Evolutionary conservation across 2,888 invertebrate species (phyloP).

Genomic region (Morinoia aosen): DNA sequence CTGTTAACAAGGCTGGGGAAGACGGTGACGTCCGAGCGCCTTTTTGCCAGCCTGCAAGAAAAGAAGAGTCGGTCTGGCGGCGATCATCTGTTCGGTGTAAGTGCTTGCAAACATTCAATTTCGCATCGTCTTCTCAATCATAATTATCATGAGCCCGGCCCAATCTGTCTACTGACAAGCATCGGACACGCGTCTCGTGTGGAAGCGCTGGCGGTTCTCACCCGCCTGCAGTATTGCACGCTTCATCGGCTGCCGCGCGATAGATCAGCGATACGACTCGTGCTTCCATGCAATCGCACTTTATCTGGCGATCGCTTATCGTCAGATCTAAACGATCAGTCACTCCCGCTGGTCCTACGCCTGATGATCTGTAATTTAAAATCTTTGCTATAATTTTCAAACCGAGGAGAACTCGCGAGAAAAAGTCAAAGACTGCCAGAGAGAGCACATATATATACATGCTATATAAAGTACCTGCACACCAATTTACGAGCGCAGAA

Average conservation of each 20-base stretch:
- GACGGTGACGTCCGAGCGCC: background rate
- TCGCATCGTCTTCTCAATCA: slow-evolving; percentile 3
- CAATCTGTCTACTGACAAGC: slow-evolving; percentile 3
- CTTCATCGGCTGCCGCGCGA: background rate
- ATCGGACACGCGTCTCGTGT: background rate
- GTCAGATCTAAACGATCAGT: background rate
- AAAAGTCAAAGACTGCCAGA: background rate
- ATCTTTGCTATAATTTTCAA: slow-evolving; percentile 7
- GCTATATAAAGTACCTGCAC: background rate
- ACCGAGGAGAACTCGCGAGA: background rate
- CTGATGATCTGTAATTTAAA: background rate
- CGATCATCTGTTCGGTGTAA: background rate
- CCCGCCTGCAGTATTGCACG: background rate
- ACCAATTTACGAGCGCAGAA: background rate
- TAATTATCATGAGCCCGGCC: background rate
- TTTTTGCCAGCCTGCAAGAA: background rate
- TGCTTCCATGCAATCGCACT: background rate
- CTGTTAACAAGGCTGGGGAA: background rate
- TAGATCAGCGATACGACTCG: background rate
- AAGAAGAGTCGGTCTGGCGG: background rate
- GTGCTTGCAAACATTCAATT: slow-evolving; percentile 17
- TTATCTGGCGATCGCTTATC: slow-evolving; percentile 20
- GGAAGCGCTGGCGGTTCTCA: background rate
- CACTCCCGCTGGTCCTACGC: background rate
- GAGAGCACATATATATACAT: background rate